Percentiles rank a stretch among this genome's conserved stretches.
These are phyloP conservation scores for Callyntrura guangdongensis DNA, from an alignment of 2,888 invertebrate species.

Conservation along the genomic window DNA sequence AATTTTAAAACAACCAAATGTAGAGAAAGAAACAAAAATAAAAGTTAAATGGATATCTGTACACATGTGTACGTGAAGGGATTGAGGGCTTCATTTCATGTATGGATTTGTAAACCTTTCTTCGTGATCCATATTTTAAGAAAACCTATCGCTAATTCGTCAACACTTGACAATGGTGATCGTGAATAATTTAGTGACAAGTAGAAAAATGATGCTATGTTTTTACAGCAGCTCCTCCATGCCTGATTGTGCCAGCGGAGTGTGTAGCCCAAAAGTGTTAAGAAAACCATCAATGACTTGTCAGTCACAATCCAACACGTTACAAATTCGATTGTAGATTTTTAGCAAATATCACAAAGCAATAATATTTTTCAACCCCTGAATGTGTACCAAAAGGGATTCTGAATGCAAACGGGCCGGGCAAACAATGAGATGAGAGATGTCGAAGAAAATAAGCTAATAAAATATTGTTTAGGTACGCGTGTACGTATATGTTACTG, in stretches of 20 bases:
- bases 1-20: background rate
- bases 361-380: background rate
- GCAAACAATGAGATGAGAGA: slow-evolving; percentile 31
- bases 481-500: background rate
- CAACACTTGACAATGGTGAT: slow-evolving; percentile 59
- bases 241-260: background rate
- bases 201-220: slow-evolving; percentile 66
- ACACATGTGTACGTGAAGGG: background rate
- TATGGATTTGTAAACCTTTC: slow-evolving; percentile 38
- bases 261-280: slow-evolving; percentile 51
- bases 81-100: no score
- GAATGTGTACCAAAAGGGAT: background rate
- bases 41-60: background rate
- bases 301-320: slow-evolving; percentile 59
- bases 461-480: slow-evolving; percentile 1
- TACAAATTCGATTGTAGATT: slow-evolving; percentile 58
- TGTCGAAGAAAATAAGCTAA: slow-evolving; percentile 10
- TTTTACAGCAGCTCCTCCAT: slow-evolving; percentile 43
- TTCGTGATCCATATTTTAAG: slow-evolving; percentile 72
- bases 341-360: slow-evolving; percentile 61
- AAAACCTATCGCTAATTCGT: slow-evolving; percentile 63
- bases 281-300: slow-evolving; percentile 68
- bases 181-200: slow-evolving; percentile 75
- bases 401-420: background rate
- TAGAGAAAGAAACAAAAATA: background rate